Evolutionary conservation across 2,113 vertebrate species (phyloP).

Genomic region (Sisor rabdophorus): DNA sequence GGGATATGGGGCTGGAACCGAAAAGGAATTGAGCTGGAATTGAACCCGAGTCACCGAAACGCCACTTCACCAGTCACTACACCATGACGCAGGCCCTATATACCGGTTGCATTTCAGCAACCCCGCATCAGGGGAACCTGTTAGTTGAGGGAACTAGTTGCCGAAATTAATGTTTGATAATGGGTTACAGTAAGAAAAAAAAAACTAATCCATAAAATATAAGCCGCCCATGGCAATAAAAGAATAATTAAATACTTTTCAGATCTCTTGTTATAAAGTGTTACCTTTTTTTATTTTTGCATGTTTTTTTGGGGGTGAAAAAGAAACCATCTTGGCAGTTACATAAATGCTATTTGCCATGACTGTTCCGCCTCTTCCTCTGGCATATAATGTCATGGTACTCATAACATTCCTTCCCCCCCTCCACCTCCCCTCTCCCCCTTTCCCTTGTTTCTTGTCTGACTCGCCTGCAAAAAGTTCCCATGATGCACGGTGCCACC

Average conservation of each 20-base stretch:
- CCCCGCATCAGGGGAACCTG: no score
- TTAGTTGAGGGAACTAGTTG: no score
- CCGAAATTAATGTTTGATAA: no score
- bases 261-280: slow-evolving; percentile 54
- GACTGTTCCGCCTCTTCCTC: slow-evolving; percentile 76
- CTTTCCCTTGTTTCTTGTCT: slow-evolving; percentile 84
- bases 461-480: slow-evolving; percentile 86
- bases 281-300: slow-evolving; percentile 62
- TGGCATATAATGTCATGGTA: slow-evolving; percentile 82
- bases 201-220: not conserved
- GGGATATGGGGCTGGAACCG: no score
- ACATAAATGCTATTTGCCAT: slow-evolving; percentile 82
- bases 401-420: slow-evolving; percentile 82
- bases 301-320: slow-evolving; percentile 69
- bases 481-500: slow-evolving; percentile 98
- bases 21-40: no score
- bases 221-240: not conserved
- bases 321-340: slow-evolving; percentile 74
- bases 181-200: no score
- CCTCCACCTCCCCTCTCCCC: slow-evolving; percentile 68
- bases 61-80: no score
- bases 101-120: no score
- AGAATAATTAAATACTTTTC: slow-evolving; percentile 5
- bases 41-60: no score
- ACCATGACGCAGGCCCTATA: no score